Conservation (phyloP, 1,140 invertebrate genomes). For the Sarcophaga bullata region DNA sequence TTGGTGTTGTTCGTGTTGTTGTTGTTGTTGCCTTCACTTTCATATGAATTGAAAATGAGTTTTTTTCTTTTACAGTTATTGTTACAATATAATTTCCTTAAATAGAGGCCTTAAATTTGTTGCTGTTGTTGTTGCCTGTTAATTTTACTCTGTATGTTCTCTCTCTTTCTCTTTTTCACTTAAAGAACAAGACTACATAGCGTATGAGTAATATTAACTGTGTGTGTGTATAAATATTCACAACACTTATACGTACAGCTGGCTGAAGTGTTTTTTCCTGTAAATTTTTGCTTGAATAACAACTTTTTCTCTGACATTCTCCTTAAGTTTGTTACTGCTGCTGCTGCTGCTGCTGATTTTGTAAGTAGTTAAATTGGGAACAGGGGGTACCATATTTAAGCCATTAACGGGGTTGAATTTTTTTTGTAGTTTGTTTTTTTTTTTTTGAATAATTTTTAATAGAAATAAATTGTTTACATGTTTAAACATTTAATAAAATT, state of each 20-base stretch:
- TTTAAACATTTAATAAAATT: constrained; percentile 9
- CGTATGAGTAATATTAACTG: background rate
- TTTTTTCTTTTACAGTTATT: background rate
- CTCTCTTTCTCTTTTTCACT: too few relatives aligned
- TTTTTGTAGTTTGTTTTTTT: too few relatives aligned
- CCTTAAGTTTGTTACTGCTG: too few relatives aligned
- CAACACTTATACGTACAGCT: constrained; percentile 9
- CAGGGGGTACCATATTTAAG: background rate
- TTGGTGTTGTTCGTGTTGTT: too few relatives aligned
- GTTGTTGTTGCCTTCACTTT: background rate
- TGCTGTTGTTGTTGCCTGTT: background rate
- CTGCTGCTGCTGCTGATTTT: background rate
- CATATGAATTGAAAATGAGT: constrained; percentile 4
- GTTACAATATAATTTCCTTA: background rate
- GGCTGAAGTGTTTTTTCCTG: background rate
- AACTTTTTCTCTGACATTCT: background rate
- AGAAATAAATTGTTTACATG: background rate
- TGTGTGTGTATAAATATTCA: background rate
- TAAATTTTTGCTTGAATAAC: too few relatives aligned
- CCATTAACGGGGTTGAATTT: background rate
- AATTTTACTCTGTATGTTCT: background rate
- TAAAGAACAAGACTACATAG: background rate
- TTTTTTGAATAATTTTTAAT: too few relatives aligned
- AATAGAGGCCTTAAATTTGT: constrained; percentile 9
- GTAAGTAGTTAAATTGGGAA: background rate